Conservation (phyloP, 2,888 invertebrate genomes). For the Ophioninae sp. region DNA sequence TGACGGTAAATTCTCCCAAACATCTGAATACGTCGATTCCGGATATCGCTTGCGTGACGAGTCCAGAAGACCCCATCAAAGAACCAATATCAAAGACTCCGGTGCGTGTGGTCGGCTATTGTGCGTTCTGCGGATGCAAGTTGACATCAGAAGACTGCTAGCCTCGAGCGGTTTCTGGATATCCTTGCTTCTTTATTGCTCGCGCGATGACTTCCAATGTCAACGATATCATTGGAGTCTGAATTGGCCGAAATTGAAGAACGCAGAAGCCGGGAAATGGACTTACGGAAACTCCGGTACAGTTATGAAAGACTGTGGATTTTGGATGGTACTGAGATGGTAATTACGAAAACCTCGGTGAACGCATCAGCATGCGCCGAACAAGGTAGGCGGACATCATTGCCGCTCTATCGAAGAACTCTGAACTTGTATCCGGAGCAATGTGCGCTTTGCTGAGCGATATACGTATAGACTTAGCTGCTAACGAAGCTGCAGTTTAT, state of each 20-base stretch:
- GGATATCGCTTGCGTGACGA: not conserved
- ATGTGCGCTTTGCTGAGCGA: slow-evolving; percentile 11
- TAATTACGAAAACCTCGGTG: slow-evolving; percentile 49
- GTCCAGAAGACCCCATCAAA: not conserved
- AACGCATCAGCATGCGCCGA: not conserved
- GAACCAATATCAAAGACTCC: not conserved
- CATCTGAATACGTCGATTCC: not conserved
- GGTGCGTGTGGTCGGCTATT: not conserved
- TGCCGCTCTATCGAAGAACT: slow-evolving; percentile 44
- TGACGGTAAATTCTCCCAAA: not conserved
- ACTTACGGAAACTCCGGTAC: not conserved
- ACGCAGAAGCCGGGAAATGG: not conserved
- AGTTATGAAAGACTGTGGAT: not conserved
- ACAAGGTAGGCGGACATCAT: slow-evolving; percentile 5
- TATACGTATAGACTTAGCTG: not conserved
- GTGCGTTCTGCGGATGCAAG: not conserved
- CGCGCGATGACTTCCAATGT: slow-evolving; percentile 59
- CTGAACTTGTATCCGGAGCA: slow-evolving; percentile 30
- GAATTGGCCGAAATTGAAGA: slow-evolving; percentile 54
- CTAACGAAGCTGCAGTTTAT: slow-evolving; percentile 17
- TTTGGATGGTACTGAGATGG: slow-evolving; percentile 8
- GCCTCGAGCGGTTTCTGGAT: not conserved
- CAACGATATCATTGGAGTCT: slow-evolving; percentile 40
- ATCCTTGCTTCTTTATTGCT: slow-evolving; percentile 41
- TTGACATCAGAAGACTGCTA: not conserved